Percentiles rank a stretch among this genome's conserved stretches.
Conservation (phyloP, 1,140 invertebrate species). For the Oryzaephilus surinamensis region DNA sequence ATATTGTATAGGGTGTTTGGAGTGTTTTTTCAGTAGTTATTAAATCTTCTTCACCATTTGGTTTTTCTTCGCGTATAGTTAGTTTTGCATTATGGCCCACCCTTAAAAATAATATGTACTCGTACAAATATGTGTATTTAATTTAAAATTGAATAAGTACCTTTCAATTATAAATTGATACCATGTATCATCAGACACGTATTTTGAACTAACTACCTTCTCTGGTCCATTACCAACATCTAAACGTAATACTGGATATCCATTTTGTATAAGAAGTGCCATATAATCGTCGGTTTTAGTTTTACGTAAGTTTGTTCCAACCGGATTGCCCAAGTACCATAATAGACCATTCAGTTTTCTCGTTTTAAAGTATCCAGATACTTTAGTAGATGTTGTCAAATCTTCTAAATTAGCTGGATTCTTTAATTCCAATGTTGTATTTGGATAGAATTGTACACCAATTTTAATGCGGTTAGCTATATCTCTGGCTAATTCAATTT, state of each 20-base stretch:
- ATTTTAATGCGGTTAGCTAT: conserved; percentile 60
- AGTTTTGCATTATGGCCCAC: conserved; percentile 74
- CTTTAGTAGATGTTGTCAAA: conserved; percentile 72
- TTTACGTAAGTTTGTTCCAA: conserved; percentile 52
- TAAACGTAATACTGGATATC: conserved; percentile 74
- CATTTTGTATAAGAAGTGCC: conserved; percentile 80
- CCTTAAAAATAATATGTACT: conserved; percentile 43
- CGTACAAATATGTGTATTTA: background rate
- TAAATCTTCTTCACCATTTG: conserved; percentile 45
- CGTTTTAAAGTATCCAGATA: conserved; percentile 82
- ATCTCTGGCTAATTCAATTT: conserved; percentile 70
- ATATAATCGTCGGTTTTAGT: conserved; percentile 79
- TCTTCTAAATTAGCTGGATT: conserved; percentile 74
- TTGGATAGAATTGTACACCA: conserved; percentile 76
- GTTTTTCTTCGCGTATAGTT: conserved; percentile 65
- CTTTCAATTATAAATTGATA: conserved; percentile 81
- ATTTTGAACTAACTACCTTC: conserved; percentile 60
- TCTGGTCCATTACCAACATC: conserved; percentile 80
- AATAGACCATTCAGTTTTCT: conserved; percentile 69
- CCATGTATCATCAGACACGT: conserved; percentile 79
- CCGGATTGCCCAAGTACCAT: conserved; percentile 82
- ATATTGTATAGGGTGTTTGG: conserved; percentile 63
- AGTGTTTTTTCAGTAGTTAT: conserved; percentile 49
- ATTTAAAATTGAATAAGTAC: conserved; percentile 36
- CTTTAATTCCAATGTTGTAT: conserved; percentile 72